phyloP scores from a whole-genome alignment of 2,888 invertebrate genomes.

The Phragmatobia fuliginosa region DNA sequence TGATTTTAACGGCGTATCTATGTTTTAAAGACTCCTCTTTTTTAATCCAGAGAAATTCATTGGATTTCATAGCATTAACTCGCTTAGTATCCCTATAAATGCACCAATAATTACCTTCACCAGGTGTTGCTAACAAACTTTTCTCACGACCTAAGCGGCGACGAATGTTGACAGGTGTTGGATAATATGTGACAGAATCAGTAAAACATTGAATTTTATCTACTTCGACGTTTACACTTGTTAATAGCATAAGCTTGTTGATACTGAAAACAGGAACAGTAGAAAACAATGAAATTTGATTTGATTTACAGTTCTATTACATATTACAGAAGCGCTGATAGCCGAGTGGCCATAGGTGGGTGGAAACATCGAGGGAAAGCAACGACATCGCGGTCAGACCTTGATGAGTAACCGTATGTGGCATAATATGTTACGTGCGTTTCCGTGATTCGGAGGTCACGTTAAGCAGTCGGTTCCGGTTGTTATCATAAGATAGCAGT shows the following conservation, averaged over 20 bases:
- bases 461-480: too few relatives aligned
- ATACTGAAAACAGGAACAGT: constrained; percentile 58
- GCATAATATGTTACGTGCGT: too few relatives aligned
- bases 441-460: too few relatives aligned
- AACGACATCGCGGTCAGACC: too few relatives aligned
- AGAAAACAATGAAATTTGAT: too few relatives aligned
- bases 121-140: constrained; percentile 60
- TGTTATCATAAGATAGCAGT: too few relatives aligned
- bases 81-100: constrained; percentile 64
- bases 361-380: too few relatives aligned
- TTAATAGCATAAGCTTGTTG: constrained; percentile 61
- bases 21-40: constrained; percentile 63
- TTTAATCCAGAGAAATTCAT: constrained; percentile 68
- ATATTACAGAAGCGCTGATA: too few relatives aligned
- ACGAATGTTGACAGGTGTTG: constrained; percentile 59
- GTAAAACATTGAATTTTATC: constrained; percentile 73
- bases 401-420: too few relatives aligned
- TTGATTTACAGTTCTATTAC: too few relatives aligned
- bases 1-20: constrained; percentile 69
- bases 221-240: constrained; percentile 58
- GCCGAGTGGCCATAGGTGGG: too few relatives aligned
- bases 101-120: constrained; percentile 82
- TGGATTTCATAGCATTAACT: constrained; percentile 65
- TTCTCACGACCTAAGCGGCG: constrained; percentile 51
- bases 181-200: constrained; percentile 68